Base-by-base conservation (phyloP, 2,113 vertebrate genomes). In the Paramormyrops kingsleyae region DNA sequence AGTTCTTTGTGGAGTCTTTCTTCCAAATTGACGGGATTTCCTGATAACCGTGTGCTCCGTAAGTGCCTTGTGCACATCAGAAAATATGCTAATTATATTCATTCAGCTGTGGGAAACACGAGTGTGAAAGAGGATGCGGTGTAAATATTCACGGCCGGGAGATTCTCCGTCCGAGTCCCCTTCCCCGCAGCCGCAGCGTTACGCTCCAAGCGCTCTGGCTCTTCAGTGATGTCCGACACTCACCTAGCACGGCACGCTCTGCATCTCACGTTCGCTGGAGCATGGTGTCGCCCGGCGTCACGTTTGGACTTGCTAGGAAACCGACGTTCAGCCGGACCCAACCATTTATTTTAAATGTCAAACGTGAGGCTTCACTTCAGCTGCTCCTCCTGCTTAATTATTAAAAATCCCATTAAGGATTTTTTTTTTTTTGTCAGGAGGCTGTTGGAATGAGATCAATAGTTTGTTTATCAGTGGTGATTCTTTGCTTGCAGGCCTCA, bases 371-470 rank as follows among this genome's bases (percentile, higher is more conserved):
- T 15, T 56, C 13, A 24, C 31, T 53, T 46, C 31, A 83, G 31
- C 49, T 10, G n/a, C 31, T 12, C 7, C 1, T 21, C 21, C n/a
- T 52, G 49, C 31, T 83, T 77, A 83, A n/a, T 53, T 83, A 53
- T 56, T 35, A 80, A 89, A 50, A 46, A 56, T 52, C 88, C 50
- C 88, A 84, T 84, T 89, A 89, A 83, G 31, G 12, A 15, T 17
- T 27, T 9, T 5, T 87, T 27, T 7, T 87, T 47, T 6, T 53
- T 19, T 5, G 5, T 87, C 24, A 1, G 39, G 52, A 89, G 19
- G n/a, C 52, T 84, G 21, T 19, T 21, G 52, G 88, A 42, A 52
- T 44, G 49, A 85, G 88, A 84, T 84, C 12, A 27, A 17, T 59
- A 59, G 50, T 89, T 85, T 62, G 10, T 24, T 44, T 88, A 53